Evolutionary conservation across 2,113 vertebrate species (phyloP).

Genomic region (Ranitomeya variabilis): DNA sequence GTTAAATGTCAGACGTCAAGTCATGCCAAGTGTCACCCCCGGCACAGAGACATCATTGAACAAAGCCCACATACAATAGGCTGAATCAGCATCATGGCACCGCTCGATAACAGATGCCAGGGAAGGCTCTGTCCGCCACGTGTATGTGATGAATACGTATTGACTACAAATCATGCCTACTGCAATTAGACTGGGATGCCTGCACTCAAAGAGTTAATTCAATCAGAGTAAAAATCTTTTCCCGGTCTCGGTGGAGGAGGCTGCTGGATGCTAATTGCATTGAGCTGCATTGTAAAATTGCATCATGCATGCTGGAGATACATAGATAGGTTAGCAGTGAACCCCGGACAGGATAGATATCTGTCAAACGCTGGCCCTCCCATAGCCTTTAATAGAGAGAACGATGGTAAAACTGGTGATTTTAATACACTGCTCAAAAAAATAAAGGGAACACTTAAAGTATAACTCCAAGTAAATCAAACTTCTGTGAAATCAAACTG

Average conservation of each 20-base stretch:
- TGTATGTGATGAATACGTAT: neutral
- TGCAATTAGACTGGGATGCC: neutral
- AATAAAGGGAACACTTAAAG: too few relatives aligned
- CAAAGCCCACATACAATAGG: neutral
- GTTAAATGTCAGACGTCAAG: neutral
- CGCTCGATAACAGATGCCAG: neutral
- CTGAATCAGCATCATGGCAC: neutral
- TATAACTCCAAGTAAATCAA: too few relatives aligned
- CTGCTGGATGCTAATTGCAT: neutral
- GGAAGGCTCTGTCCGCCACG: neutral
- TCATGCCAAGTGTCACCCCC: neutral
- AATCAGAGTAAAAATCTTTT: neutral
- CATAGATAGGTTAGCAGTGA: too few relatives aligned
- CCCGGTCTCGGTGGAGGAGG: neutral
- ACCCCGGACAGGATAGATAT: too few relatives aligned
- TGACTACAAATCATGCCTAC: neutral
- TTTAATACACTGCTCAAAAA: too few relatives aligned
- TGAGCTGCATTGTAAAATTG: neutral
- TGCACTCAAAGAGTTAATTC: neutral
- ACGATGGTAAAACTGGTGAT: too few relatives aligned
- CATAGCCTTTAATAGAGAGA: too few relatives aligned
- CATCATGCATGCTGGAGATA: neutral
- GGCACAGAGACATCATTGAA: neutral
- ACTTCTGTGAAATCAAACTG: too few relatives aligned
- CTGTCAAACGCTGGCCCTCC: too few relatives aligned